Percentiles rank a stretch among this genome's conserved stretches.
phyloP scores from a whole-genome alignment of 2,797 vertebrate species.

The Cynopterus sphinx region DNA sequence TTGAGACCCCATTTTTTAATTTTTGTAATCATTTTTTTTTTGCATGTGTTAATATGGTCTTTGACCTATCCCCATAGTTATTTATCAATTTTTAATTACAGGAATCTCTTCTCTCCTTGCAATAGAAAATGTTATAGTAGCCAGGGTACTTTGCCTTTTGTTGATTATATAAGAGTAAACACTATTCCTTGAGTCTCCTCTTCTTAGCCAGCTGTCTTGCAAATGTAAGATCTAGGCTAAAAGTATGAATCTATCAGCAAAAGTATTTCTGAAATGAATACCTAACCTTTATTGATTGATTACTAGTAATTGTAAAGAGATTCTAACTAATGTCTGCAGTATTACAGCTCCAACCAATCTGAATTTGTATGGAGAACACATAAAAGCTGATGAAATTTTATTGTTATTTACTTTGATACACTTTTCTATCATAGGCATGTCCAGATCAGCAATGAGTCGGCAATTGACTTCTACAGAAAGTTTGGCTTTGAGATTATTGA shows the following conservation, averaged over 20 bases:
- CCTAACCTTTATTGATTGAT: constrained; percentile 30
- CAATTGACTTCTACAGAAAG: constrained; percentile 99
- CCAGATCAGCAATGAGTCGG: constrained; percentile 99
- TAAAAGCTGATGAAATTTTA: constrained; percentile 26
- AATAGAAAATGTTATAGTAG: not conserved
- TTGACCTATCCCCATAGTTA: not conserved
- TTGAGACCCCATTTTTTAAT: not conserved
- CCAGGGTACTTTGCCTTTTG: not conserved
- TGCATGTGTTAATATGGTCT: not conserved
- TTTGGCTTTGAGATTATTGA: constrained; percentile 98
- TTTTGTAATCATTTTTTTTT: not conserved
- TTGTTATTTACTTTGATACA: not conserved
- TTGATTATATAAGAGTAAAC: not conserved
- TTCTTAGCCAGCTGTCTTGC: not conserved
- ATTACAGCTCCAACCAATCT: not conserved
- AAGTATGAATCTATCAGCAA: not conserved
- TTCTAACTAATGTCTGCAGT: not conserved
- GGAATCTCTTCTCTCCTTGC: not conserved
- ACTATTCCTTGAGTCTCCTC: not conserved
- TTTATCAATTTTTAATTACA: not conserved
- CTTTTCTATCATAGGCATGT: constrained; percentile 90
- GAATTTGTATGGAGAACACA: constrained; percentile 9
- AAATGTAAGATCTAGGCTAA: constrained; percentile 7
- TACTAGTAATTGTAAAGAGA: constrained; percentile 23
- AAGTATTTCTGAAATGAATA: not conserved